Evolutionary conservation across 1,140 invertebrate species (phyloP).

Genomic region (Pentalonia nigronervosa): DNA sequence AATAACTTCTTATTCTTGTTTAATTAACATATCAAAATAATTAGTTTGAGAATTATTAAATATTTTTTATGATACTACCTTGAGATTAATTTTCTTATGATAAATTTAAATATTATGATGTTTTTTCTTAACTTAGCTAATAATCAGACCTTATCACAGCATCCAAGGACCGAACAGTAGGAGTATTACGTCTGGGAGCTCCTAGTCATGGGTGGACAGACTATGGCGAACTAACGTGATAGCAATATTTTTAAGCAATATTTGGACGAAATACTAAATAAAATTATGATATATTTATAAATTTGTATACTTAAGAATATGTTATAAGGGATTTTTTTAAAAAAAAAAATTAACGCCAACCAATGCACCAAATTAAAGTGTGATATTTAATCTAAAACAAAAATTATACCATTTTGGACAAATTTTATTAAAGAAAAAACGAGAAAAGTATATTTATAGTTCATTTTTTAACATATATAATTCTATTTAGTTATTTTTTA

Average conservation of each 20-base stretch:
- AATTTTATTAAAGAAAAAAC: constrained; percentile 32
- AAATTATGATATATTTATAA: constrained; percentile 23
- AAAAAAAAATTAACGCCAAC: constrained; percentile 19
- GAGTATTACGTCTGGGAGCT: constrained; percentile 66
- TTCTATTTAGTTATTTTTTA: background rate
- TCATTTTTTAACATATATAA: background rate
- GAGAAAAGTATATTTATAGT: constrained; percentile 22
- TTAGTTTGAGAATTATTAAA: background rate
- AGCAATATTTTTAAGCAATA: constrained; percentile 2
- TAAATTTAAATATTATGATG: background rate
- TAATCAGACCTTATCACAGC: constrained; percentile 67
- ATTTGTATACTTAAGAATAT: constrained; percentile 46
- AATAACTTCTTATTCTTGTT: background rate
- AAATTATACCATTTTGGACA: constrained; percentile 40
- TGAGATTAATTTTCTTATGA: background rate
- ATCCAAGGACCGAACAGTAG: constrained; percentile 68
- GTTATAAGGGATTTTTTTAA: constrained; percentile 20
- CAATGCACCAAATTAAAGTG: constrained; percentile 50
- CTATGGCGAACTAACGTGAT: constrained; percentile 68
- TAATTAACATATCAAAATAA: background rate
- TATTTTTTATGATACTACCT: background rate
- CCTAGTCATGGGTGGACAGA: constrained; percentile 68
- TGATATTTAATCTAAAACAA: constrained; percentile 32
- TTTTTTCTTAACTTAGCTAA: constrained; percentile 60
- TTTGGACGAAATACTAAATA: constrained; percentile 27